Evolutionary conservation across 2,113 vertebrate species (phyloP).

Genomic region (Telmatochromis sp.): DNA sequence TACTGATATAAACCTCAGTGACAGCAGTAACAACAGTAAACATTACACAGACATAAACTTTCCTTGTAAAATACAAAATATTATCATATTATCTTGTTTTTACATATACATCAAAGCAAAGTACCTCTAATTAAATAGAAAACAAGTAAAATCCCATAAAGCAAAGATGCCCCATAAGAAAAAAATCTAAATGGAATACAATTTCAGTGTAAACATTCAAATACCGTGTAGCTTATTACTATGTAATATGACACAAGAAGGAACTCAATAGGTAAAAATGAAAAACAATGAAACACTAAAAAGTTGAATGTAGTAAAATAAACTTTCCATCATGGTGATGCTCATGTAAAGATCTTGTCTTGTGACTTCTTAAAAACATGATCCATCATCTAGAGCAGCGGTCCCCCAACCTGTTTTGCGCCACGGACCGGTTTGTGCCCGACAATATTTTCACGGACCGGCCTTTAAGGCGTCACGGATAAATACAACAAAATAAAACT

Average conservation of each 20-base stretch:
- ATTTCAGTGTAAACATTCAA: background rate
- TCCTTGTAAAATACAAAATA: background rate
- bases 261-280: background rate
- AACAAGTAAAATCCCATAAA: background rate
- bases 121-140: background rate
- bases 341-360: background rate
- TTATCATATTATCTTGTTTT: background rate
- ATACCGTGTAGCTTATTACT: background rate
- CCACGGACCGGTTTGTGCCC: background rate
- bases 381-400: background rate
- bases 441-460: background rate
- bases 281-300: background rate
- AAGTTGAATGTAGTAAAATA: background rate
- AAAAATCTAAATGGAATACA: background rate
- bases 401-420: background rate
- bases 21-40: background rate
- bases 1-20: background rate
- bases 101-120: background rate
- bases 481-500: background rate
- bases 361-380: background rate
- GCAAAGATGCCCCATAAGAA: background rate
- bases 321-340: background rate
- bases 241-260: background rate
- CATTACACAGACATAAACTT: no score
- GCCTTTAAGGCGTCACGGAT: rapidly evolving